Evolutionary conservation across 2,888 invertebrate genomes (phyloP), one percentile per base, ranked within the genome.

Genomic region (Thalpophila matura): DNA sequence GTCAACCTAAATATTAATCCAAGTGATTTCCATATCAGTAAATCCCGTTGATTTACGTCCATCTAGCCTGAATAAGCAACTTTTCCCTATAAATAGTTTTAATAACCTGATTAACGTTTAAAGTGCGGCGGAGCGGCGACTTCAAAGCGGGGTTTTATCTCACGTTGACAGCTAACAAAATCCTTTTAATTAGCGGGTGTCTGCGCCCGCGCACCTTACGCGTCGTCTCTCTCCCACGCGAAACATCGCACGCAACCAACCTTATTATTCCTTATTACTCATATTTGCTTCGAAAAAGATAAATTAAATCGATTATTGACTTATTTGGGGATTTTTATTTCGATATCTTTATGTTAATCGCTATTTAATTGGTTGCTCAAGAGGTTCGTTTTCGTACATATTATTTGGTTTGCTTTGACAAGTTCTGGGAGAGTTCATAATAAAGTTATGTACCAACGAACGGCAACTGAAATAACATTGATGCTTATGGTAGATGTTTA

Each of bases 121-220:
- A 79, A 77, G 77, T 74, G 74, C 74, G 68, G 65, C 64, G 68
- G 71, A 67, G 85, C 92, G 94, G 92, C 83, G 79, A 74, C 82
- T 75, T 92, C 86, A 94, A 94, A 93, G 89, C 71, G 37, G 67
- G 69, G 78, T 77, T 81, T 91, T 94, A 94, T 95, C 94, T 90
- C 79, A 70, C 83, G 89, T 90, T 94, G 94, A 95, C 94, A 94
- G 92, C 90, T 93, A 87, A 94, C 93, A 93, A 94, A 94, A 93
- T 93, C 93, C 92, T 92, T 95, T 95, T 95, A 95, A 95, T 95
- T 94, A 94, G 89, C 74, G 77, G 86, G 83, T 87, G 88, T 81
- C 80, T 77, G 83, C 63, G 73, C 77, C 67, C 66, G 74, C 77
- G 80, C 65, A 70, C 72, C 82, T 77, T 75, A 79, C 71, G 66